phyloP scores from a whole-genome alignment of 2,113 vertebrate genomes.

The Oncorhynchus gorbuscha region DNA sequence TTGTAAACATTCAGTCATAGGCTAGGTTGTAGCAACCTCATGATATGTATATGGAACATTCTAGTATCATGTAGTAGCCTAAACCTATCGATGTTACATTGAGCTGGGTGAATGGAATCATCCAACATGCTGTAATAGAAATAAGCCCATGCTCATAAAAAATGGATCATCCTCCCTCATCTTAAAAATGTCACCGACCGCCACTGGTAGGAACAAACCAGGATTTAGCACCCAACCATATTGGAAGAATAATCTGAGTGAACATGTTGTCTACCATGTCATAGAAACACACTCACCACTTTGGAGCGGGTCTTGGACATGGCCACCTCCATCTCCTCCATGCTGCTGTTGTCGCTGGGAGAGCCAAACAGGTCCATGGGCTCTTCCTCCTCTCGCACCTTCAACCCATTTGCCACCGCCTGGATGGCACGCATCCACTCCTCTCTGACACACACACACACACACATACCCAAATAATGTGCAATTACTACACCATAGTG shows the following conservation, averaged over 20 bases:
- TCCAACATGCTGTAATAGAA: no score
- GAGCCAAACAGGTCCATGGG: constrained; percentile 78
- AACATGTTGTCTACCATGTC: background rate
- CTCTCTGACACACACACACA: constrained; percentile 65
- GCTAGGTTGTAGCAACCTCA: no score
- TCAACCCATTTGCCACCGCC: constrained; percentile 83
- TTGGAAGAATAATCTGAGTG: background rate
- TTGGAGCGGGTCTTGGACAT: constrained; percentile 76
- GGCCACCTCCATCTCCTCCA: constrained; percentile 84
- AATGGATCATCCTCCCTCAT: no score
- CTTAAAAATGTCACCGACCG: no score
- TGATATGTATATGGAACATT: no score
- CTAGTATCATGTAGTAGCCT: no score
- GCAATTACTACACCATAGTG: background rate
- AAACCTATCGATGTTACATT: no score
- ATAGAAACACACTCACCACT: constrained; percentile 72
- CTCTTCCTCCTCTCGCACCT: constrained; percentile 74
- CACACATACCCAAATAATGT: background rate
- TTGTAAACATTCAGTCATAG: no score
- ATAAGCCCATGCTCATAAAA: no score
- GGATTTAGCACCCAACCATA: no score
- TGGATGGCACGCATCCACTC: constrained; percentile 90
- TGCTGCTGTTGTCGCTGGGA: constrained; percentile 62
- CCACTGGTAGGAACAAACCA: no score
- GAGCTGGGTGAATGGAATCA: no score